Conservation (phyloP, 2,797 vertebrate species). For the Podarcis lilfordi region DNA sequence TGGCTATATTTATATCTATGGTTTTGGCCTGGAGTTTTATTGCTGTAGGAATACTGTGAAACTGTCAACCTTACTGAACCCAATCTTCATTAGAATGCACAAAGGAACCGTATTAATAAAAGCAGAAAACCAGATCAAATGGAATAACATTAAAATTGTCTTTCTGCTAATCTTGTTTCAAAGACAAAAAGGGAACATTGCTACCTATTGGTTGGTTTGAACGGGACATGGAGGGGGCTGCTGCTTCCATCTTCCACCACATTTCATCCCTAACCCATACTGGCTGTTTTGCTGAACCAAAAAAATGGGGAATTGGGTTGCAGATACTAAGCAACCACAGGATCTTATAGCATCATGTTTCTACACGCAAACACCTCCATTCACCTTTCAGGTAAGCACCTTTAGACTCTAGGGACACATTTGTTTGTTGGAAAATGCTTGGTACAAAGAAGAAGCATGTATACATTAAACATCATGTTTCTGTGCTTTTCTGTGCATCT, state of each 20-base stretch:
- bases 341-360: too few relatives aligned
- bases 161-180: not conserved
- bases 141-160: not conserved
- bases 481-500: not conserved
- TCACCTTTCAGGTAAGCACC: too few relatives aligned
- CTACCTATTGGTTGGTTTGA: not conserved
- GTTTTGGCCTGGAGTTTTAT: conserved; percentile 24
- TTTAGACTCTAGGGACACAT: not conserved
- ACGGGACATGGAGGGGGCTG: not conserved
- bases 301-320: not conserved
- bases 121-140: not conserved
- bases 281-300: not conserved
- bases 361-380: too few relatives aligned
- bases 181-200: not conserved
- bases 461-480: not conserved
- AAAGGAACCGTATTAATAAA: conserved; percentile 3
- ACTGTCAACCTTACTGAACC: not conserved
- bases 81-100: not conserved
- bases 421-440: not conserved
- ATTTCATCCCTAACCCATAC: not conserved
- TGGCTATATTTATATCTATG: conserved; percentile 13
- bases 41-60: not conserved
- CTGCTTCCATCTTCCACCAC: not conserved
- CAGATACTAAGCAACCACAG: not conserved
- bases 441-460: not conserved